Conservation (phyloP, 2,888 invertebrate genomes). For the Apomyelois bistriatella region DNA sequence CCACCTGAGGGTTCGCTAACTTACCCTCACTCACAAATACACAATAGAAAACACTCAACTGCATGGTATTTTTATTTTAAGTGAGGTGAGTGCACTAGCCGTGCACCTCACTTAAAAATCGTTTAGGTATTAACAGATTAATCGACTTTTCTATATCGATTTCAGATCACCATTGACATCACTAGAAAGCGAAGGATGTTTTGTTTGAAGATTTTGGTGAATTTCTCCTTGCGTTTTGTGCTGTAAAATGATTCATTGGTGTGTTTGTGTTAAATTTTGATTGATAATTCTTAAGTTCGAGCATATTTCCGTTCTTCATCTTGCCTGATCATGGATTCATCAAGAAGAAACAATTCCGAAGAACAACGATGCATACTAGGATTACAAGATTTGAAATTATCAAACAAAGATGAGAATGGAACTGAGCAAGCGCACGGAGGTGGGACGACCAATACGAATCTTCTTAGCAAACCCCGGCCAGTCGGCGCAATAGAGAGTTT, state of each 20-base stretch:
- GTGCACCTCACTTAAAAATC: too few relatives aligned
- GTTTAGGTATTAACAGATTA: too few relatives aligned
- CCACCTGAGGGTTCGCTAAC: too few relatives aligned
- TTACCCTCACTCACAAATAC: too few relatives aligned
- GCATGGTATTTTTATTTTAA: too few relatives aligned
- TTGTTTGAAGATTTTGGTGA: constrained; percentile 31
- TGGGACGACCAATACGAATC: constrained; percentile 56
- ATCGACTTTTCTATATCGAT: background rate
- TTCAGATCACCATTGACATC: background rate
- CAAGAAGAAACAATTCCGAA: constrained; percentile 63
- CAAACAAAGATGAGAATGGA: constrained; percentile 72
- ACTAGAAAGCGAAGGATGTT: constrained; percentile 23
- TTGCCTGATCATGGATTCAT: constrained; percentile 53
- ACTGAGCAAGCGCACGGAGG: constrained; percentile 75
- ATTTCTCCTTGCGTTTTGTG: constrained; percentile 36
- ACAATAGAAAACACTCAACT: too few relatives aligned
- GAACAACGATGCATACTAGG: constrained; percentile 72
- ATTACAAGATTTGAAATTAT: constrained; percentile 74
- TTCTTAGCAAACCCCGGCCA: constrained; percentile 73
- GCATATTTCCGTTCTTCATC: background rate
- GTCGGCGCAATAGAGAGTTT: constrained; percentile 84
- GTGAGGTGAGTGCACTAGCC: too few relatives aligned
- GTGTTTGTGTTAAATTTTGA: background rate
- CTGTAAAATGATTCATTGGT: constrained; percentile 45
- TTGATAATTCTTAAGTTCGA: constrained; percentile 25